Conservation (phyloP, 2,888 invertebrate species). For the Drosophila paramelanica region DNA sequence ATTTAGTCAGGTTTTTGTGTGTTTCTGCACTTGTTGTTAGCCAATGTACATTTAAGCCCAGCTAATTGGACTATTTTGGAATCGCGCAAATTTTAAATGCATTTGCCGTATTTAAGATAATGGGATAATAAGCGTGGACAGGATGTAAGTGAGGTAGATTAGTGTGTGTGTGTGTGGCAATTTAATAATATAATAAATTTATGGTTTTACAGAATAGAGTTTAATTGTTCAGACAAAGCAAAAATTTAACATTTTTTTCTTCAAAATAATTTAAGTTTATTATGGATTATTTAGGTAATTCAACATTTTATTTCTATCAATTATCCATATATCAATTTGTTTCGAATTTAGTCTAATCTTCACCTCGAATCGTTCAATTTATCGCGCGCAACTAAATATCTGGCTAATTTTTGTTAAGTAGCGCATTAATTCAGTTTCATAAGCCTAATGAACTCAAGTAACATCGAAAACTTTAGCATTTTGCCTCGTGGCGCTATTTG, state of each 20-base stretch:
- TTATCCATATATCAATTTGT: not conserved
- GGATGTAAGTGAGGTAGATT: not conserved
- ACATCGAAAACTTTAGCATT: conserved; percentile 22
- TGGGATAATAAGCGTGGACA: not conserved
- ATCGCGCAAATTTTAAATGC: conserved; percentile 11
- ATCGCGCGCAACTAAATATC: not conserved
- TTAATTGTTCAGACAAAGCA: not conserved
- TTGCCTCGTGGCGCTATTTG: conserved; percentile 10
- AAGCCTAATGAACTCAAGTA: conserved; percentile 31
- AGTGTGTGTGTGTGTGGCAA: not conserved
- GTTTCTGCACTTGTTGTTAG: not conserved
- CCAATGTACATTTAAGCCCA: conserved; percentile 33
- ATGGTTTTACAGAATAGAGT: not conserved
- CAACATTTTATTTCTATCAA: too few relatives aligned
- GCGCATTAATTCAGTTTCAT: conserved; percentile 11
- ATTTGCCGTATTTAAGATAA: conserved; percentile 6
- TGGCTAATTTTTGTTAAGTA: not conserved
- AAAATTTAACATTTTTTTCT: too few relatives aligned
- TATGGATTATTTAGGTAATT: not conserved
- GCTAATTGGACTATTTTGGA: conserved; percentile 51
- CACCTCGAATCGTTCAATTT: not conserved
- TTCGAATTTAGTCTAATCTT: not conserved
- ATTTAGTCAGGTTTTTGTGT: conserved; percentile 34
- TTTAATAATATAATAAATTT: not conserved
- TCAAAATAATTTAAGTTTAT: too few relatives aligned